A percentile compares a stretch with the other conserved stretches of the same genome.
These are phyloP conservation scores for Dendroctonus ponderosae DNA, from an alignment of 1,140 invertebrate genomes.

Conservation along the genomic window DNA sequence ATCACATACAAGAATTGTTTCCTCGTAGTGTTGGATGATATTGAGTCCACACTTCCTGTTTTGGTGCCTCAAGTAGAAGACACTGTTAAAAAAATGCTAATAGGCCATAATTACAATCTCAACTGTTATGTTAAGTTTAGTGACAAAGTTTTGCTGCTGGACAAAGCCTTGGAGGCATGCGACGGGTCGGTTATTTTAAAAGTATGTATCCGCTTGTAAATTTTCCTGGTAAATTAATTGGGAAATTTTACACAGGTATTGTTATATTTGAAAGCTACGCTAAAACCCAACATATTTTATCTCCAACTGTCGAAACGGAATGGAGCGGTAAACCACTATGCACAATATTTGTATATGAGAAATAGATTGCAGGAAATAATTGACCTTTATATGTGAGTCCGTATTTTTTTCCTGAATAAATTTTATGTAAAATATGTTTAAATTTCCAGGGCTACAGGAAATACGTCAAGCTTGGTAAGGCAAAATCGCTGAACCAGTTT, in stretches of 20 bases:
- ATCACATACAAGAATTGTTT: background rate
- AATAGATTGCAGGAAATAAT: conserved; percentile 37
- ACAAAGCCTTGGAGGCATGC: conserved; percentile 40
- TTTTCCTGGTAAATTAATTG: background rate
- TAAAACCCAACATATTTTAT: conserved; percentile 40
- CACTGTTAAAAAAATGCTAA: conserved; percentile 42
- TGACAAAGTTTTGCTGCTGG: conserved; percentile 41
- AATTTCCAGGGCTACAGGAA: conserved; percentile 40
- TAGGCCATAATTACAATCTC: conserved; percentile 36
- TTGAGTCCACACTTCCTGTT: conserved; percentile 24
- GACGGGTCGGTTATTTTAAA: conserved; percentile 44
- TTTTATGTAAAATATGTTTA: conserved; percentile 9
- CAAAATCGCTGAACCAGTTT: background rate
- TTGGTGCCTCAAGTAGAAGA: conserved; percentile 36
- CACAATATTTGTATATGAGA: conserved; percentile 41
- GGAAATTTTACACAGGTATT: background rate
- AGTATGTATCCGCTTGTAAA: background rate
- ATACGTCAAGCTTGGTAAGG: conserved; percentile 36
- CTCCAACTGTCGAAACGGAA: conserved; percentile 40
- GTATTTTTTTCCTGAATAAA: conserved; percentile 2
- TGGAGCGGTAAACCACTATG: conserved; percentile 41
- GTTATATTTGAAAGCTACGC: conserved; percentile 39
- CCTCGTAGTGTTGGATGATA: conserved; percentile 40
- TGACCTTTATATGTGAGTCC: conserved; percentile 35
- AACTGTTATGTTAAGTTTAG: conserved; percentile 37